Conservation (phyloP, 53 echinoderm and acorn worm species). For the Antedon mediterranea region DNA sequence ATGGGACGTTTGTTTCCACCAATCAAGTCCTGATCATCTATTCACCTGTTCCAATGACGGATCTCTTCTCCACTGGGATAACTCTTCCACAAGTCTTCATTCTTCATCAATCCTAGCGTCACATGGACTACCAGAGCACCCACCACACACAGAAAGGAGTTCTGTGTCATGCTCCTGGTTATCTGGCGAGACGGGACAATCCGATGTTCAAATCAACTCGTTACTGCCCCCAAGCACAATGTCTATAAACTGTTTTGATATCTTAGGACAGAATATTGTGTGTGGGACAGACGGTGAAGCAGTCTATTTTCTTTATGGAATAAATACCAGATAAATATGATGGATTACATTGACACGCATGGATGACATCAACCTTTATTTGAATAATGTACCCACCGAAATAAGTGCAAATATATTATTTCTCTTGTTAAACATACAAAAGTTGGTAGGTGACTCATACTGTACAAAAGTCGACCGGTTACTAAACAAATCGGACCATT, state of each 20-base stretch:
- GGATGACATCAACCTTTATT: no score
- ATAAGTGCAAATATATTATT: no score
- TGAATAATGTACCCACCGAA: no score
- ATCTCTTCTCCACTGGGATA: conserved; percentile 83
- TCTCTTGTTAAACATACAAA: no score
- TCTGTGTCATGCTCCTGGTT: conserved; percentile 49
- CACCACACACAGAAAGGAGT: neutral
- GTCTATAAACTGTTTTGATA: conserved; percentile 77
- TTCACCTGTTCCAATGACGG: conserved; percentile 98
- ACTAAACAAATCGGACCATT: no score
- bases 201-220: conserved; percentile 41
- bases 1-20: conserved; percentile 94
- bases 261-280: conserved; percentile 57
- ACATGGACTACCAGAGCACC: neutral
- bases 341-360: no score
- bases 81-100: conserved; percentile 2
- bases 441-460: no score
- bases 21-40: conserved; percentile 66
- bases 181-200: conserved; percentile 18
- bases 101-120: conserved; percentile 5
- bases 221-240: conserved; percentile 70
- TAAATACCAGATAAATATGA: neutral
- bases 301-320: conserved; percentile 28
- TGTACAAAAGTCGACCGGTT: no score
- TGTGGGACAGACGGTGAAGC: conserved; percentile 95